Percentiles rank a stretch among this genome's conserved stretches.
Conservation (phyloP, 1,140 invertebrate species). For the Zaprionus inermis region DNA sequence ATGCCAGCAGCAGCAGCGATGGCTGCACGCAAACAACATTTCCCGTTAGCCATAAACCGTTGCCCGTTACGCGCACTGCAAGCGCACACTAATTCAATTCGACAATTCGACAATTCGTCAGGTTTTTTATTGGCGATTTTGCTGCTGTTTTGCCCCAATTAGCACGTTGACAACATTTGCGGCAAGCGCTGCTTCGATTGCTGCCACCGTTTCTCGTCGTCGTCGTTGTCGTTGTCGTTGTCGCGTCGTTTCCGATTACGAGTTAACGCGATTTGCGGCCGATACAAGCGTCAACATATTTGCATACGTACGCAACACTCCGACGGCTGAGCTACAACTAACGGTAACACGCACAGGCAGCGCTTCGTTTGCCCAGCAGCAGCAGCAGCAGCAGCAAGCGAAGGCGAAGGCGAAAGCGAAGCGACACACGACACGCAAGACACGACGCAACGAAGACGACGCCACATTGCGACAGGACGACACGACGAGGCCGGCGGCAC, state of each 20-base stretch:
- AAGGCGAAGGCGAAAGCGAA: neutral
- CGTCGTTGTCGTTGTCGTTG: neutral
- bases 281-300: constrained; percentile 65
- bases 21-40: neutral
- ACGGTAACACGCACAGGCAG: constrained; percentile 22
- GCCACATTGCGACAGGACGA: neutral
- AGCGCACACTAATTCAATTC: neutral
- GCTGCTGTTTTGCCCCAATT: constrained; percentile 2
- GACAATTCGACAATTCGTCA: neutral
- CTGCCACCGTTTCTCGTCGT: constrained; percentile 5
- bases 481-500: neutral
- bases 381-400: neutral
- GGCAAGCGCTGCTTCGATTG: neutral
- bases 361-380: constrained; percentile 38
- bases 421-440: neutral
- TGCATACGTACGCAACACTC: constrained; percentile 68
- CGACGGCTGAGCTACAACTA: constrained; percentile 77
- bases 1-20: too few species aligned
- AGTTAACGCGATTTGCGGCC: constrained; percentile 38
- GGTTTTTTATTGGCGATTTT: neutral
- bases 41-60: constrained; percentile 1
- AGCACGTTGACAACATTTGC: constrained; percentile 24
- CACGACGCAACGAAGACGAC: constrained; percentile 1
- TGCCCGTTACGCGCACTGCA: constrained; percentile 2
- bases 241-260: constrained; percentile 28